Base-by-base conservation (phyloP, 2,113 vertebrate genomes). In the Paratilapia polleni region DNA sequence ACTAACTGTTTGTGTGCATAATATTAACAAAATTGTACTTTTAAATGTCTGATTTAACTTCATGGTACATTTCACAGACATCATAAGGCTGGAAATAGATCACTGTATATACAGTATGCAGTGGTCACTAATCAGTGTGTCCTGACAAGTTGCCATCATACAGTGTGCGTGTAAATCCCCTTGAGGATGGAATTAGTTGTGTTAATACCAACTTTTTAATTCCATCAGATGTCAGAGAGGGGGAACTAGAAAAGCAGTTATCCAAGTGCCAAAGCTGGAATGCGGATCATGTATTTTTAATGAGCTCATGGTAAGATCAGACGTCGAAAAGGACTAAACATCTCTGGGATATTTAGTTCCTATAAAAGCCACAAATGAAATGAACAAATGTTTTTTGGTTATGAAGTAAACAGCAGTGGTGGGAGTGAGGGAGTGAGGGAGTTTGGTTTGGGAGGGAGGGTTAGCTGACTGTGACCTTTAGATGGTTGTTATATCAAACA, bases 251-350 rank as follows among this genome's bases (percentile, higher is more conserved):
- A 85, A 78, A 82, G 73, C 81, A 81, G 89, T 91, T 90, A 91
- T 89, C 81, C 88, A 81, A 76, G 84, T 88, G 86, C 79, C 91
- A 84, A 82, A 87, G 90, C 87, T 74, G 82, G 41, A 84, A 88
- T 89, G 20, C 64, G 81, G 82, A 83, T 92, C 93, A 94, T 95
- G 89, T 83, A 94, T 93, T 91, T 95, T 95, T 95, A 92, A 95
- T 94, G 83, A 93, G 87, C 76, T 73, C 77, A 75, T 91, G 82
- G 91, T 88, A 87, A 86, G 89, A 94, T 95, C 91, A 95, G 89
- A 89, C 80, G 85, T 86, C 61, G 19, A 87, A 81, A 90, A 61
- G 74, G 79, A 47, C 85, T 88, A 91, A 95, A 94, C 84, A 88
- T 93, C 91, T 92, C 81, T 54, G 88, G 83, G 88, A 91, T 92